Evolutionary conservation across 1,140 invertebrate genomes (phyloP).

Genomic region (Ruditapes philippinarum): DNA sequence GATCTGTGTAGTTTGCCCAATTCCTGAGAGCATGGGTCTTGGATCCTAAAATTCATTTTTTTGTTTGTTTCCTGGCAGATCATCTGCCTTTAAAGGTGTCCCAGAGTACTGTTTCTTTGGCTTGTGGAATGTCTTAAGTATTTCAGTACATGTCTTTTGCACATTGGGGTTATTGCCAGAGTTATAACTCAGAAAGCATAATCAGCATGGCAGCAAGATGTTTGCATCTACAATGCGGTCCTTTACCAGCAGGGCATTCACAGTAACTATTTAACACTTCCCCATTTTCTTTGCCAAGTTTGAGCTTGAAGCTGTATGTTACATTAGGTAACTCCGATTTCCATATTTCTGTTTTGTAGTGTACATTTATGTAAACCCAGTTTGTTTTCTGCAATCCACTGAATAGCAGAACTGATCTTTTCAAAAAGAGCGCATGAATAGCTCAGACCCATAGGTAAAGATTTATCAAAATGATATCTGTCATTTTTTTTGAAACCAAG

Average conservation of each 20-base stretch:
- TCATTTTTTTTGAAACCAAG: too few relatives aligned
- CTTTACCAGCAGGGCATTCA: background rate
- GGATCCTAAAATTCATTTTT: constrained; percentile 21
- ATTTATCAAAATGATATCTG: too few relatives aligned
- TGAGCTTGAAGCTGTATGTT: background rate
- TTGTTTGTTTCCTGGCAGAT: background rate
- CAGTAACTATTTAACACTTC: background rate
- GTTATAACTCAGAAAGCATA: constrained; percentile 37
- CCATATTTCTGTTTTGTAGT: too few relatives aligned
- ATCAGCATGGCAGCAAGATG: constrained; percentile 58
- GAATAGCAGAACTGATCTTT: too few relatives aligned
- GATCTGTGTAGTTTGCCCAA: background rate
- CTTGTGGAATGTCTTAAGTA: constrained; percentile 48
- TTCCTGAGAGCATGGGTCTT: constrained; percentile 30
- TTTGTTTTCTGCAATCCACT: too few relatives aligned
- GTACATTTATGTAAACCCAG: too few relatives aligned
- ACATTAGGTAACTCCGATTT: too few relatives aligned
- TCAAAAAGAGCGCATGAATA: too few relatives aligned
- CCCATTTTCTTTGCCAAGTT: background rate
- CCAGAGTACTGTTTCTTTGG: constrained; percentile 18
- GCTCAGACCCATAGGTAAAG: too few relatives aligned
- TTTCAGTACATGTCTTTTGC: constrained; percentile 33
- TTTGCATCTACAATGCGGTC: constrained; percentile 57
- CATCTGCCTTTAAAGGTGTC: background rate
- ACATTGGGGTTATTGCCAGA: background rate